phyloP scores from a whole-genome alignment of 2,113 vertebrate species.

The Petaurus breviceps region DNA sequence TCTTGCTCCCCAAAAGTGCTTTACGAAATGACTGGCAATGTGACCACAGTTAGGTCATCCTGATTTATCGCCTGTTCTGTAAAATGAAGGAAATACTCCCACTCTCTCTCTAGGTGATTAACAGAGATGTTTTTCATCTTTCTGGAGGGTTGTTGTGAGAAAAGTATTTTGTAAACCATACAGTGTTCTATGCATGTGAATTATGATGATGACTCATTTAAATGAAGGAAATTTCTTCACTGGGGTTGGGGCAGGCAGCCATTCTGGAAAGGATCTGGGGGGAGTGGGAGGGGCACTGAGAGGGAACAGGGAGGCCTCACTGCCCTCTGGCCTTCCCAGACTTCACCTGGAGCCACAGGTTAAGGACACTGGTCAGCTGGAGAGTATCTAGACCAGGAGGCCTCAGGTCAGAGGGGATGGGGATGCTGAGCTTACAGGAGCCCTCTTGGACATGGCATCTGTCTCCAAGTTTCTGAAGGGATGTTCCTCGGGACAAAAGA shows the following conservation, averaged over 20 bases:
- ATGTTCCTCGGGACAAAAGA: too few relatives aligned
- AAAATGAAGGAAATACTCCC: background rate
- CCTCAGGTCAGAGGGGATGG: background rate
- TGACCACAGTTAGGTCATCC: background rate
- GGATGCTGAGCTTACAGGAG: background rate
- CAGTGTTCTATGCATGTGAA: too few relatives aligned
- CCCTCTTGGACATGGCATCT: background rate
- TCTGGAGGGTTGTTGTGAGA: background rate
- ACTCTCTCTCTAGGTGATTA: background rate
- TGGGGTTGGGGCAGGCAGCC: background rate
- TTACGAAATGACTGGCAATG: too few relatives aligned
- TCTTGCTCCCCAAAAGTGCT: background rate
- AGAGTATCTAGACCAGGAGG: background rate
- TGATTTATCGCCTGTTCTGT: background rate
- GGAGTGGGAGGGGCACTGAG: background rate
- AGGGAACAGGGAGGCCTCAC: too few relatives aligned
- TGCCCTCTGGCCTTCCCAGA: too few relatives aligned
- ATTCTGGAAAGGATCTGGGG: background rate
- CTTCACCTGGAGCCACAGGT: background rate
- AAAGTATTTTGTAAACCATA: background rate
- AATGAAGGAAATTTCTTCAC: background rate
- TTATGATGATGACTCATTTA: background rate
- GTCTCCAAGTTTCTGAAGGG: background rate
- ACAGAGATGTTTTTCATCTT: too few relatives aligned
- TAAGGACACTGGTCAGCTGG: background rate